Base-by-base conservation (phyloP, 1,140 invertebrate species). In the Colletes latitarsis region DNA sequence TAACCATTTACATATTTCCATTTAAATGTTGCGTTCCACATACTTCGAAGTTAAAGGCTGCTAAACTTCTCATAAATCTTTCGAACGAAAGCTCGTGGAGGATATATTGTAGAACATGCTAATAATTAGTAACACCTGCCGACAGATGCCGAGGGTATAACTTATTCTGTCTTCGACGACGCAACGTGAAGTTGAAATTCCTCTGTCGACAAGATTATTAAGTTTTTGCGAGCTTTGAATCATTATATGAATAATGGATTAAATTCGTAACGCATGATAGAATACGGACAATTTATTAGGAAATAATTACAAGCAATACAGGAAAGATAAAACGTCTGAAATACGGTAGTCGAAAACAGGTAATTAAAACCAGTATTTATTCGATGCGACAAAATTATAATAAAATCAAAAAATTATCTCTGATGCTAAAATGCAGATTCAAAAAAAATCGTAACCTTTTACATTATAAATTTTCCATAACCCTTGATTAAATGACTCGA, bases 111-210 rank as follows among this genome's bases (percentile, higher is more conserved):
- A 49, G 49, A 81, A 81, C 60, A 63, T 69, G 71, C 57, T 39
- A 85, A 83, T 81, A 84, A 82, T 75, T 69, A 19, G 80, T 62
- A 86, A 83, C 90, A 91, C 83, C 90, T 90, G 90, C 77, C 89
- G 89, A 83, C 90, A 91, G 87, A 84, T 91, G 89, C 55, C 60
- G 52, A 60, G 82, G 79, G 70, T 81, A 67, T 76, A 77, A 19
- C 41, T 52, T 43, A n/a, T 46, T 58, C 43, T 70, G 46, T 43
- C n/a, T 52, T 5, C 41, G 4, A 82, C n/a, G 63, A 73, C 68
- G 46, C n/a, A 12, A 60, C 8, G 60, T 3, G 55, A 69, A 74
- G 4, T n/a, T 53, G 17, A 19, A 19, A 14, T 14, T 55, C 6
- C 6, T 0, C 2, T 14, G 52, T n/a, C 39, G 1, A 43, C 2